phyloP scores from a whole-genome alignment of 1,140 invertebrate species.

The Heterodera schachtii region DNA sequence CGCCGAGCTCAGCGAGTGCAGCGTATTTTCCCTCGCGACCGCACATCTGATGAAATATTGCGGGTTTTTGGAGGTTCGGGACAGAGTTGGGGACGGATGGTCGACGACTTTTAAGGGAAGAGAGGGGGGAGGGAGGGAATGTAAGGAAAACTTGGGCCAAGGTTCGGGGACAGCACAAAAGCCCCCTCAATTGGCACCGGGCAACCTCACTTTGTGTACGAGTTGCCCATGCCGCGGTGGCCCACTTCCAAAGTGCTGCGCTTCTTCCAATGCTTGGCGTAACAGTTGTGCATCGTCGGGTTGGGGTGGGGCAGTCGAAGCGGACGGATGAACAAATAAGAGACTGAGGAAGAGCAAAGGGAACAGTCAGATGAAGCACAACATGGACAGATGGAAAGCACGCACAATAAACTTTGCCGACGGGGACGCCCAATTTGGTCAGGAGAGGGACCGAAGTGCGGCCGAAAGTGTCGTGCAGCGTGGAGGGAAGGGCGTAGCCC shows the following conservation, averaged over 20 bases:
- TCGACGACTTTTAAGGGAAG: too few species aligned
- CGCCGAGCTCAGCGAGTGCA: constrained; percentile 62
- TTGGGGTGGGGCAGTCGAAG: constrained; percentile 32
- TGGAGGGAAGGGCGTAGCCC: constrained; percentile 63
- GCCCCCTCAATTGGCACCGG: too few species aligned
- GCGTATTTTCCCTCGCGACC: constrained; percentile 60
- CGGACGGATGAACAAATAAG: constrained; percentile 56
- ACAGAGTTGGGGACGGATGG: too few species aligned
- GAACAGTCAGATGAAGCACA: too few species aligned
- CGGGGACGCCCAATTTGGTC: constrained; percentile 54
- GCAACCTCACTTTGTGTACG: constrained; percentile 59
- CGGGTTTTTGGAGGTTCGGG: too few species aligned
- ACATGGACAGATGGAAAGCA: constrained; percentile 6
- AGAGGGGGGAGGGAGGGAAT: too few species aligned
- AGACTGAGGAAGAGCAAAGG: constrained; percentile 33
- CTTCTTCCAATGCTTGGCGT: constrained; percentile 64
- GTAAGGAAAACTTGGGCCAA: too few species aligned
- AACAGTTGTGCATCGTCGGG: constrained; percentile 54
- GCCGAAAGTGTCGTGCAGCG: constrained; percentile 58
- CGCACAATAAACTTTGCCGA: constrained; percentile 57
- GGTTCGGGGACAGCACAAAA: background rate
- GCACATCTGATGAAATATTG: constrained; percentile 44
- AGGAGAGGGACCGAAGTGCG: constrained; percentile 58
- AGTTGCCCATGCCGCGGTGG: constrained; percentile 64
- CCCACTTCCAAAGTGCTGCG: constrained; percentile 61